Evolutionary conservation across 1,140 invertebrate species (phyloP).

Genomic region (Drosophila parvula): DNA sequence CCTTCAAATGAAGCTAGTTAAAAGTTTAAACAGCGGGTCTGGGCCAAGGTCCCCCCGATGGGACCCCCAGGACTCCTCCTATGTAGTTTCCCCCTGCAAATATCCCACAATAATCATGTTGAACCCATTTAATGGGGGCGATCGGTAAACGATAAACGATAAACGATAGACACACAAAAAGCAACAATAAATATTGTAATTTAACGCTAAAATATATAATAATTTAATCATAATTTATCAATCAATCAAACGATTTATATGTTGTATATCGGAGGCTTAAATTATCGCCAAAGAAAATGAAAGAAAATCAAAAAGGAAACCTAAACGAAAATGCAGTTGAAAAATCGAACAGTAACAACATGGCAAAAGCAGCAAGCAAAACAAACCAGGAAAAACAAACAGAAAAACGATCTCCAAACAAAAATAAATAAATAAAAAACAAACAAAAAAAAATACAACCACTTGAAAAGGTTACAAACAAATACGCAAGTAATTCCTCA

Average conservation of each 20-base stretch:
- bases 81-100: constrained; percentile 30
- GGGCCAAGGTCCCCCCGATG: constrained; percentile 16
- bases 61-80: constrained; percentile 40
- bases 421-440: constrained; percentile 20
- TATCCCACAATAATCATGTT: constrained; percentile 7
- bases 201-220: constrained; percentile 47
- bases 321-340: constrained; percentile 52
- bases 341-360: constrained; percentile 26
- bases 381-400: constrained; percentile 32
- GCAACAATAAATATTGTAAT: constrained; percentile 59
- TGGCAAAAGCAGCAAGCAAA: constrained; percentile 26
- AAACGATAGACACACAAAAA: constrained; percentile 52
- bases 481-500: constrained; percentile 47
- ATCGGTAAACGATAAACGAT: constrained; percentile 35
- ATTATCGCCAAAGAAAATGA: constrained; percentile 83
- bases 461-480: constrained; percentile 63
- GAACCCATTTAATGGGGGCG: constrained; percentile 20
- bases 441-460: constrained; percentile 33
- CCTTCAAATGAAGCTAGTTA: constrained; percentile 84
- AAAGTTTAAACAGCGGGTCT: constrained; percentile 55
- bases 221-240: constrained; percentile 68
- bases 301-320: constrained; percentile 48
- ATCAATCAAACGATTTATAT: constrained; percentile 75
- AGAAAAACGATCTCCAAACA: constrained; percentile 75
- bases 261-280: constrained; percentile 84